These are phyloP conservation scores for Prietella phreatophila DNA, from an alignment of 2,113 vertebrate genomes.

Conservation along the genomic window DNA sequence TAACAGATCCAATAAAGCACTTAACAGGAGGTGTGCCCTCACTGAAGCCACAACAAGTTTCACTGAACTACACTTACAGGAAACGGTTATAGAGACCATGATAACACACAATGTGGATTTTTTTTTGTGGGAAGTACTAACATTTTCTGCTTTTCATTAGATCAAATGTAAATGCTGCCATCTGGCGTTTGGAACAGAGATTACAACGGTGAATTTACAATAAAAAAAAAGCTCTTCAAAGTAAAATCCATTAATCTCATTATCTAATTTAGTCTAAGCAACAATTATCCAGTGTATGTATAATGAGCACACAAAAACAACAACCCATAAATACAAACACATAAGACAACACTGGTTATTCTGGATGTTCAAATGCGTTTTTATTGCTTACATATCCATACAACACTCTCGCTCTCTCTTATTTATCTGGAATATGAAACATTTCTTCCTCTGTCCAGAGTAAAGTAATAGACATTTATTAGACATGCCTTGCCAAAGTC, in stretches of 20 bases:
- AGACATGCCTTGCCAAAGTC: conserved; percentile 21
- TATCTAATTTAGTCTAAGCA: neutral
- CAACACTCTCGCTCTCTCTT: conserved; percentile 55
- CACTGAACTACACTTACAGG: neutral
- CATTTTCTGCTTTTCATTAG: neutral
- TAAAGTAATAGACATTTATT: conserved; percentile 21
- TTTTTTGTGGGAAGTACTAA: neutral
- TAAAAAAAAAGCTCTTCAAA: neutral
- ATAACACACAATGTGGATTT: neutral
- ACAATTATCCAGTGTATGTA: neutral
- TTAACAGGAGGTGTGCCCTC: neutral
- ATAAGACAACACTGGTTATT: neutral
- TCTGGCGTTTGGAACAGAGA: conserved; percentile 52
- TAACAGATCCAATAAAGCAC: conserved; percentile 14
- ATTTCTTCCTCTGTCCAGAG: conserved; percentile 21
- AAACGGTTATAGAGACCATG: neutral
- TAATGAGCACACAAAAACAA: neutral
- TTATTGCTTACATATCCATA: conserved; percentile 78
- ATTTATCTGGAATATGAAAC: conserved; percentile 29
- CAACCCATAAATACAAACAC: neutral
- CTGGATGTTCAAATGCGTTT: conserved; percentile 58
- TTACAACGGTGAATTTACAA: neutral
- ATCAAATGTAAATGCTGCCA: conserved; percentile 55
- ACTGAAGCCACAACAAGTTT: neutral
- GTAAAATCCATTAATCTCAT: neutral